These are phyloP conservation scores for Otus sunia DNA, from an alignment of 2,113 vertebrate species.

Conservation along the genomic window DNA sequence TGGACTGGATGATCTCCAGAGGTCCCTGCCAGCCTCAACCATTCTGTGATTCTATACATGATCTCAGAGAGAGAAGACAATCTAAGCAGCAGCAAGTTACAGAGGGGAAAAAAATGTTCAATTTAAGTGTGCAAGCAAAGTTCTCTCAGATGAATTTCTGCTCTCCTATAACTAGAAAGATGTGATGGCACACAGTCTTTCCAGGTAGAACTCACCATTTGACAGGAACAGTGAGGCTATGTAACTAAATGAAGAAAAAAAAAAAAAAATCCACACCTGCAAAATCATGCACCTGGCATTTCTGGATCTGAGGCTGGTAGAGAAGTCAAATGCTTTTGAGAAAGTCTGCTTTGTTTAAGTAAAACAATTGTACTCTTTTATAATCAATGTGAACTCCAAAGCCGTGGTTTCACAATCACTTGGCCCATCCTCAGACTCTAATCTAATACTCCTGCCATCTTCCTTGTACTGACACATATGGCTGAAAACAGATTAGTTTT, in stretches of 20 bases:
- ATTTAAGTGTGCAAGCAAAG: background rate
- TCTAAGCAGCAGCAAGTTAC: background rate
- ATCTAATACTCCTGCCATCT: background rate
- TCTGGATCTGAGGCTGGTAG: background rate
- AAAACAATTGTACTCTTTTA: background rate
- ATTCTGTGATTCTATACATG: background rate
- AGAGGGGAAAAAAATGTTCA: accelerated
- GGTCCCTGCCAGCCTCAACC: background rate
- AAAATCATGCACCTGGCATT: background rate
- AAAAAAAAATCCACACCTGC: background rate
- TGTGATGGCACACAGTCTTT: background rate
- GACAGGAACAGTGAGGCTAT: background rate
- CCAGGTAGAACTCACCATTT: background rate
- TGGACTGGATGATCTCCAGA: background rate
- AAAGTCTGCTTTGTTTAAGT: background rate
- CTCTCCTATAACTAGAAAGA: background rate
- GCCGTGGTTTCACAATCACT: background rate
- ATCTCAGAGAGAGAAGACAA: background rate
- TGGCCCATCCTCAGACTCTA: background rate
- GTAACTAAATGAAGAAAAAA: background rate
- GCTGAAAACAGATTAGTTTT: background rate
- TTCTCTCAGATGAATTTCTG: background rate
- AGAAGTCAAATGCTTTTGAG: background rate
- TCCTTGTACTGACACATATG: background rate
- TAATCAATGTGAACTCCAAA: background rate